These are phyloP conservation scores for Polymixis lichenea DNA, from an alignment of 2,888 invertebrate species.

Conservation along the genomic window DNA sequence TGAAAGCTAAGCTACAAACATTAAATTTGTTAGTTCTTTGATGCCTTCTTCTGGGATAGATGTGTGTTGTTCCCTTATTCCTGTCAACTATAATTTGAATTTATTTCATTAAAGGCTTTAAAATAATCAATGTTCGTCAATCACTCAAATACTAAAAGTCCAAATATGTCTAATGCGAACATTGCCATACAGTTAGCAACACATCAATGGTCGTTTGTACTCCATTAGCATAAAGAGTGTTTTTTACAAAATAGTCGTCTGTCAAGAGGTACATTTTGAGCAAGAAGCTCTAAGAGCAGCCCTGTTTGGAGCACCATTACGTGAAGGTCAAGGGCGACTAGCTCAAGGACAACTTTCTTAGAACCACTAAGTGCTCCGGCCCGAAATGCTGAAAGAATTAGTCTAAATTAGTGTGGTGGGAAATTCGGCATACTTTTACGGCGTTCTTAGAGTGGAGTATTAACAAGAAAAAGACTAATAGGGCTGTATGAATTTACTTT, in stretches of 20 bases:
- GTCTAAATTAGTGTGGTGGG: slow-evolving; percentile 37
- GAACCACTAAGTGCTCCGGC: slow-evolving; percentile 40
- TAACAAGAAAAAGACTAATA: slow-evolving; percentile 11
- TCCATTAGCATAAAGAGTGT: slow-evolving; percentile 27
- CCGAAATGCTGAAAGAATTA: slow-evolving; percentile 43
- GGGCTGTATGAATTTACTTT: background rate
- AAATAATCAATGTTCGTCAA: slow-evolving; percentile 1
- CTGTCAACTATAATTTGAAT: background rate
- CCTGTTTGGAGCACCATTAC: slow-evolving; percentile 38
- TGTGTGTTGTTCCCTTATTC: background rate
- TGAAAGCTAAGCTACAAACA: slow-evolving; percentile 16
- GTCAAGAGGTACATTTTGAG: slow-evolving; percentile 36
- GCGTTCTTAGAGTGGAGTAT: slow-evolving; percentile 4
- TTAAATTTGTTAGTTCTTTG: slow-evolving; percentile 16
- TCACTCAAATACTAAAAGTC: background rate
- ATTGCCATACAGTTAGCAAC: background rate
- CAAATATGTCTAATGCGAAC: background rate
- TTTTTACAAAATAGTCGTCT: slow-evolving; percentile 5
- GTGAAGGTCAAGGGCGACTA: slow-evolving; percentile 52
- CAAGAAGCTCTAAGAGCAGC: slow-evolving; percentile 25
- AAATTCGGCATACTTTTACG: slow-evolving; percentile 19
- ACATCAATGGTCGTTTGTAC: background rate
- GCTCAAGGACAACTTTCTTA: slow-evolving; percentile 49
- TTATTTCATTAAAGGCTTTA: background rate
- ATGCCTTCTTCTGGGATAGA: background rate